These are phyloP conservation scores for Donacobius atricapilla DNA, from an alignment of 2,113 vertebrate genomes.

Conservation along the genomic window DNA sequence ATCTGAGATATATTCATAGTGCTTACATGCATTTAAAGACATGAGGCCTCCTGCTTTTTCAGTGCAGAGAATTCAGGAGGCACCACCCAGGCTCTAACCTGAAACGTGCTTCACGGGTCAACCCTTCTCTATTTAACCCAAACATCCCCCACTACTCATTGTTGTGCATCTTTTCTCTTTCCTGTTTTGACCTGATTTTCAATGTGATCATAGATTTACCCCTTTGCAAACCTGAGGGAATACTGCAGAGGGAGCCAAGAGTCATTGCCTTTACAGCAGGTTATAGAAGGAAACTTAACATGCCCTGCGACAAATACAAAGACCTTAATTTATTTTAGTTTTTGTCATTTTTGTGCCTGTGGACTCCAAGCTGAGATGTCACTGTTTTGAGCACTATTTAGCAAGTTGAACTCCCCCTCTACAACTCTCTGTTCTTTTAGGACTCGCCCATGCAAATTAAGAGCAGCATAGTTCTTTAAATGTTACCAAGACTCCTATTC, in stretches of 20 bases:
- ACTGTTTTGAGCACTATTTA: fast-evolving
- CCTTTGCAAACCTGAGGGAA: neutral
- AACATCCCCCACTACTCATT: neutral
- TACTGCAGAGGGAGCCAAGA: neutral
- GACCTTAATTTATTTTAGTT: neutral
- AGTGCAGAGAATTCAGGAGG: neutral
- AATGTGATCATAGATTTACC: neutral
- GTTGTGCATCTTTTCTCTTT: neutral
- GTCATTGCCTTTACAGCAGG: neutral
- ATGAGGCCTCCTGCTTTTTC: neutral
- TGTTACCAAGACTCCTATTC: neutral
- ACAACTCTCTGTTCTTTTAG: neutral
- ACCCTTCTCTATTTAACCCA: neutral
- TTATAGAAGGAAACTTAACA: neutral
- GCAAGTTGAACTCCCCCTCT: neutral
- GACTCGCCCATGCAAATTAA: neutral
- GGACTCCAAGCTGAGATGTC: neutral
- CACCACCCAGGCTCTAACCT: neutral
- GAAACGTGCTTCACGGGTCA: neutral
- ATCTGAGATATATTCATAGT: neutral
- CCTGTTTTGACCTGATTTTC: neutral
- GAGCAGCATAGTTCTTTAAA: neutral
- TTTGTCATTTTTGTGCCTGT: neutral
- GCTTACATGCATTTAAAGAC: neutral
- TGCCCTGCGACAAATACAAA: fast-evolving